Conservation (phyloP, 2,113 vertebrate species). For the Thermophis baileyi region DNA sequence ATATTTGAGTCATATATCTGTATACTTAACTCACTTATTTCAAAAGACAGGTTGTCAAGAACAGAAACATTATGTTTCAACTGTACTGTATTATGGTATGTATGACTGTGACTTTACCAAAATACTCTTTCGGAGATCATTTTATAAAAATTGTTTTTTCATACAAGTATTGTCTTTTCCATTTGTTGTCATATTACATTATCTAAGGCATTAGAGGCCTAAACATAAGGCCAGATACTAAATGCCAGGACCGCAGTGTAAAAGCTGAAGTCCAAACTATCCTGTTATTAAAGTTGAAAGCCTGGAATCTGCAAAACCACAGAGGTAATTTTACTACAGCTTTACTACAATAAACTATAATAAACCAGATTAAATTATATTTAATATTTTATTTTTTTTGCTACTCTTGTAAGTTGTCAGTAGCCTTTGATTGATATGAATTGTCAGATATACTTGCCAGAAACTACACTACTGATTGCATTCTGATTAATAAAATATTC, state of each 20-base stretch:
- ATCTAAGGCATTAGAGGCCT: background rate
- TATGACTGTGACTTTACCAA: constrained; percentile 8
- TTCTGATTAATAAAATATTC: background rate
- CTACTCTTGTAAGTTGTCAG: background rate
- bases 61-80: background rate
- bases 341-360: too few species aligned
- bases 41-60: background rate
- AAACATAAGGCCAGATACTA: background rate
- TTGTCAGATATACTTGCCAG: background rate
- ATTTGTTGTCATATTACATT: background rate
- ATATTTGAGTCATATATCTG: background rate
- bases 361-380: background rate
- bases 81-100: background rate
- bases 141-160: constrained; percentile 24
- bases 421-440: background rate
- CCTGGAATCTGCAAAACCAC: background rate
- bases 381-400: background rate
- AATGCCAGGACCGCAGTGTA: background rate
- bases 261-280: background rate
- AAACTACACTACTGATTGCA: background rate
- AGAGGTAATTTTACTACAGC: background rate
- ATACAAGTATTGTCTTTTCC: background rate
- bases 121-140: background rate
- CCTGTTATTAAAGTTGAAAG: background rate
- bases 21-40: background rate